Percentiles rank a stretch among this genome's conserved stretches.
Conservation (phyloP, 2,113 vertebrate species). For the Clupea harengus region DNA sequence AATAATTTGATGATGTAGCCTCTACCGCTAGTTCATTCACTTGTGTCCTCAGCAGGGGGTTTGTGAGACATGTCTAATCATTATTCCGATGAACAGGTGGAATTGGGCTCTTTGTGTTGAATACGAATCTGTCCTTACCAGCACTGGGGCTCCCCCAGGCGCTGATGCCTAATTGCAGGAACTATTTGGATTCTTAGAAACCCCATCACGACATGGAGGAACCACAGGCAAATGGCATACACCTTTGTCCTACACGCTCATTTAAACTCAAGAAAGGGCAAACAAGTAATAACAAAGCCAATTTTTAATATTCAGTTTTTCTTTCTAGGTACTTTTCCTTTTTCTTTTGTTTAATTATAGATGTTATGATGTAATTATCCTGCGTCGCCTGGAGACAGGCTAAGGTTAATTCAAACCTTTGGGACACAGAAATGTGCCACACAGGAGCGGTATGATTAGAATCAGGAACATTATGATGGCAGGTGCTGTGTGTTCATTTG, state of each 20-base stretch:
- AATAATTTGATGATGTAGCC: background rate
- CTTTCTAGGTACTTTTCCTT: background rate
- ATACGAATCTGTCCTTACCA: background rate
- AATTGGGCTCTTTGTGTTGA: background rate
- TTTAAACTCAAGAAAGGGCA: conserved; percentile 51
- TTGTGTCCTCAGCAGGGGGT: background rate
- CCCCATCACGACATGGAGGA: background rate
- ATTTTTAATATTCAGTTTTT: background rate
- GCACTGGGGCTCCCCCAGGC: background rate
- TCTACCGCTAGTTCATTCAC: background rate
- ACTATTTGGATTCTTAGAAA: background rate
- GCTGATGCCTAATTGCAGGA: background rate
- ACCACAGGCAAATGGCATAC: background rate
- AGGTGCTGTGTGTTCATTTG: conserved; percentile 15
- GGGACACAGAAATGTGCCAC: background rate
- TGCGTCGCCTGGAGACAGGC: background rate
- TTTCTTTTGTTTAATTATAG: background rate
- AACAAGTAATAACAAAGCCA: background rate
- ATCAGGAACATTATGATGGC: conserved; percentile 7
- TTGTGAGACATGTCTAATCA: background rate
- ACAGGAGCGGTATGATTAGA: conserved; percentile 10
- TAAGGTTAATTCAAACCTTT: conserved; percentile 34
- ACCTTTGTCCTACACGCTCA: conserved; percentile 52
- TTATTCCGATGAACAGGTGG: background rate
- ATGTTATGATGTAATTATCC: conserved; percentile 23